phyloP scores from a whole-genome alignment of 2,113 vertebrate genomes.

The Gadus chalcogrammus region DNA sequence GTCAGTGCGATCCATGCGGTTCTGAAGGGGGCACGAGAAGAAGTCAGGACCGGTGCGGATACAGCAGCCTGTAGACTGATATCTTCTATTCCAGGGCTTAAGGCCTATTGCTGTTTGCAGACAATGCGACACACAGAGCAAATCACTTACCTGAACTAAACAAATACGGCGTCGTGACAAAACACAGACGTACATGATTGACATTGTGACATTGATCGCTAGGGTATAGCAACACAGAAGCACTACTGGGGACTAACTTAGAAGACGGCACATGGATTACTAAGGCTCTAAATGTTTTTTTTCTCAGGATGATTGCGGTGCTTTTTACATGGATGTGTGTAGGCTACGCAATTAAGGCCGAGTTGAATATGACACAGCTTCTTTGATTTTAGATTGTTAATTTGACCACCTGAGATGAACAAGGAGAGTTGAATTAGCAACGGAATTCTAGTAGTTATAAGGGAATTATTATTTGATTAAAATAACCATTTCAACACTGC shows the following conservation, averaged over 20 bases:
- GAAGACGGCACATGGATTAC: slow-evolving; percentile 36
- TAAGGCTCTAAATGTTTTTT: slow-evolving; percentile 34
- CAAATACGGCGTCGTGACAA: slow-evolving; percentile 4
- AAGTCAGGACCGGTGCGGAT: not conserved
- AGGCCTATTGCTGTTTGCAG: not conserved
- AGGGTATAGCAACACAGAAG: slow-evolving; percentile 60
- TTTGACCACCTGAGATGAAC: slow-evolving; percentile 20
- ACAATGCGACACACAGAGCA: slow-evolving; percentile 17
- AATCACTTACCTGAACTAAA: slow-evolving; percentile 44
- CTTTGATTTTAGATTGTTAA: slow-evolving; percentile 41
- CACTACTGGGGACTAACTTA: slow-evolving; percentile 34
- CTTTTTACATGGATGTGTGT: slow-evolving; percentile 14
- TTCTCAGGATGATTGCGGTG: slow-evolving; percentile 24
- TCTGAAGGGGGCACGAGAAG: slow-evolving; percentile 43
- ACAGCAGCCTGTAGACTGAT: too few species aligned
- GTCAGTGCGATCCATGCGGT: slow-evolving; percentile 77
- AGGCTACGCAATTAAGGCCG: slow-evolving; percentile 18
- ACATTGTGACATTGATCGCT: slow-evolving; percentile 33
- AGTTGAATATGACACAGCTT: slow-evolving; percentile 26
- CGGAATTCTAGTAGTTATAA: too few species aligned
- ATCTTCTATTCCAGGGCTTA: not conserved
- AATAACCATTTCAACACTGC: too few species aligned
- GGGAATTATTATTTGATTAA: too few species aligned
- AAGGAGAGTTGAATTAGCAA: too few species aligned
- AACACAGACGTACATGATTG: slow-evolving; percentile 43